These are phyloP conservation scores for Macrostomum cliftonense DNA, from an alignment of 2,888 invertebrate species.

Conservation along the genomic window DNA sequence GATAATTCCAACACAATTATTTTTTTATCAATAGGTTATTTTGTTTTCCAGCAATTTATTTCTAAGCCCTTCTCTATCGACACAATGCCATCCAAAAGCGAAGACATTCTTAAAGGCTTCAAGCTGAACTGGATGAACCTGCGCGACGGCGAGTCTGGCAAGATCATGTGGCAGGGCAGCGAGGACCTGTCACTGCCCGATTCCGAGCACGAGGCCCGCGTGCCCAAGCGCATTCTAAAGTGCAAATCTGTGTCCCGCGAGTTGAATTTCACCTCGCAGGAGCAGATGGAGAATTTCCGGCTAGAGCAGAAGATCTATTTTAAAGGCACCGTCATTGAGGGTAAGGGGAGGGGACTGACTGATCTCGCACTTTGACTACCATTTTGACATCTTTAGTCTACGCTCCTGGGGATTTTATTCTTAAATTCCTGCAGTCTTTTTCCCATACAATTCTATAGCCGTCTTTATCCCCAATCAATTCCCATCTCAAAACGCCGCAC, in stretches of 20 bases:
- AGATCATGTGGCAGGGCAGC: conserved; percentile 84
- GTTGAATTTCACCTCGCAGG: conserved; percentile 47
- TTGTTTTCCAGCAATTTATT: no score
- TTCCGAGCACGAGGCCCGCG: conserved; percentile 74
- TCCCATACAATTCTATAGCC: no score
- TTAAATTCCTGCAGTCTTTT: no score
- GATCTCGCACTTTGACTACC: no score
- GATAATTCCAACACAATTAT: no score
- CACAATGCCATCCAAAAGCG: conserved; percentile 44
- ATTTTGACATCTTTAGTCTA: no score
- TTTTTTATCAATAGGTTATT: no score
- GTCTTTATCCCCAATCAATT: no score
- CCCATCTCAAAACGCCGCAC: no score
- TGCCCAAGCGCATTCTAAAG: conserved; percentile 85
- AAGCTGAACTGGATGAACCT: conserved; percentile 81
- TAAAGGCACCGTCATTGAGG: conserved; percentile 70
- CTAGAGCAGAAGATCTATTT: conserved; percentile 60
- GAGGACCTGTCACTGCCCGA: conserved; percentile 75
- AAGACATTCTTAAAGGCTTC: conserved; percentile 48
- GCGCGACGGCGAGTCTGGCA: conserved; percentile 76
- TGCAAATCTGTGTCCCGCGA: conserved; percentile 50
- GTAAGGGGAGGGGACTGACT: conserved; percentile 21
- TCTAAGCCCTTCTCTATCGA: no score
- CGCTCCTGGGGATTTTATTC: no score
- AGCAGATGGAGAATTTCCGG: conserved; percentile 82